A percentile compares a stretch with the other conserved stretches of the same genome.
These are phyloP conservation scores for Phrynocephalus guinanensis DNA, from an alignment of 2,797 vertebrate species.

Conservation along the genomic window DNA sequence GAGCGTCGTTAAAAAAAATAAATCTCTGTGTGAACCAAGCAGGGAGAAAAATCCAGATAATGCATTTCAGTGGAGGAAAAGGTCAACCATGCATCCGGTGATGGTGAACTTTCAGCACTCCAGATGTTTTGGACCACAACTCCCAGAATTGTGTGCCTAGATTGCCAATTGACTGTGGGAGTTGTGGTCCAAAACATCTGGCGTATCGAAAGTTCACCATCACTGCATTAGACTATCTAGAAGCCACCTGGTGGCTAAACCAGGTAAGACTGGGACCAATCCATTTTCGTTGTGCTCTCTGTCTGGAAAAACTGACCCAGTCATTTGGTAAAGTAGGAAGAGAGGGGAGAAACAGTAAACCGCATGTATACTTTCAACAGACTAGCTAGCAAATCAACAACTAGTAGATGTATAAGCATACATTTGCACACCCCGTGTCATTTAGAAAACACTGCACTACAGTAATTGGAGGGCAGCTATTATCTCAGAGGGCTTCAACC, in stretches of 20 bases:
- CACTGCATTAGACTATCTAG: rapidly evolving
- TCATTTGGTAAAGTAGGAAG: slow-evolving; percentile 40
- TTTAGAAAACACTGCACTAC: not conserved
- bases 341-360: slow-evolving; percentile 37
- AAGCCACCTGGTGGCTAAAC: not conserved
- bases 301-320: slow-evolving; percentile 55
- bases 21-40: slow-evolving; percentile 49
- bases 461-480: not conserved
- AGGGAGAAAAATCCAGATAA: not conserved
- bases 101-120: too few species aligned
- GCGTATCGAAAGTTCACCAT: too few species aligned
- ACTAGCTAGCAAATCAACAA: not conserved
- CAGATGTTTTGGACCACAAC: too few species aligned
- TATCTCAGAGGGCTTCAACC: not conserved
- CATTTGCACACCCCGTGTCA: not conserved
- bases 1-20: not conserved
- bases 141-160: too few species aligned
- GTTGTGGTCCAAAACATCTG: too few species aligned
- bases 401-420: not conserved
- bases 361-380: not conserved
- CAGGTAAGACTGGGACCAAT: not conserved
- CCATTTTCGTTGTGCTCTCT: not conserved
- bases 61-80: rapidly evolving
- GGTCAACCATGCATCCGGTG: too few species aligned
- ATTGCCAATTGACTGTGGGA: too few species aligned